Evolutionary conservation across 2,888 invertebrate genomes (phyloP), one percentile per base, ranked within the genome.

Genomic region (Chrysodeixis includens): DNA sequence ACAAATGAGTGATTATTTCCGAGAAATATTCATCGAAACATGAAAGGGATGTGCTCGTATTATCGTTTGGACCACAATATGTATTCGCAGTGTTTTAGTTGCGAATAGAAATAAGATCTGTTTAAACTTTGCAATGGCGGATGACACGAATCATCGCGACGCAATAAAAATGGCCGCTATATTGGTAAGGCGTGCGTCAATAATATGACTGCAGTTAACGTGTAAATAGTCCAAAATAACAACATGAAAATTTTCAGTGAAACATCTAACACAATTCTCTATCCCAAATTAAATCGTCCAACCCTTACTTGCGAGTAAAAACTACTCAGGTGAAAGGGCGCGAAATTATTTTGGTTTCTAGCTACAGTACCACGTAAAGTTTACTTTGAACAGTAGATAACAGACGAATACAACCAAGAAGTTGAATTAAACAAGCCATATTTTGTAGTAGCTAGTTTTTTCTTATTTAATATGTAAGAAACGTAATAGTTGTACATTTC

Each of bases 131-230:
- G 86, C 92, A 95, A 95, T 95, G 95, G 95, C 95, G 95, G 95
- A 93, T 94, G 94, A 94, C 95, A 95, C 94, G 94, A 95, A 92
- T 92, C 93, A 92, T 93, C 94, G 90, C 93, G 93, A 93, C 94
- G 94, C 93, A 95, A 95, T 94, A 94, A 95, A 95, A 91, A 95
- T 95, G 95, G 95, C 94, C 94, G 94, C 93, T 93, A 82, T 89
- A 88, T 90, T 88, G 95, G 95, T 95, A 95, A 94, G 94, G 94
- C 94, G 93, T 92, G 94, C 93, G 93, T 93, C 93, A 92, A 90
- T 88, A 89, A 76, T 86, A 86, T 79, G 86, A 87, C 83, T 86
- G 84, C 84, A 86, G 83, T 84, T 83, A 72, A 75, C 70, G 82
- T 87, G 82, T 81, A 80, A 83, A 79, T 77, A 78, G 61, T 83